Percentiles rank a stretch among this genome's conserved stretches.
These are phyloP conservation scores for Dicerorhinus sumatrensis DNA, from an alignment of 2,113 vertebrate genomes.

Conservation along the genomic window DNA sequence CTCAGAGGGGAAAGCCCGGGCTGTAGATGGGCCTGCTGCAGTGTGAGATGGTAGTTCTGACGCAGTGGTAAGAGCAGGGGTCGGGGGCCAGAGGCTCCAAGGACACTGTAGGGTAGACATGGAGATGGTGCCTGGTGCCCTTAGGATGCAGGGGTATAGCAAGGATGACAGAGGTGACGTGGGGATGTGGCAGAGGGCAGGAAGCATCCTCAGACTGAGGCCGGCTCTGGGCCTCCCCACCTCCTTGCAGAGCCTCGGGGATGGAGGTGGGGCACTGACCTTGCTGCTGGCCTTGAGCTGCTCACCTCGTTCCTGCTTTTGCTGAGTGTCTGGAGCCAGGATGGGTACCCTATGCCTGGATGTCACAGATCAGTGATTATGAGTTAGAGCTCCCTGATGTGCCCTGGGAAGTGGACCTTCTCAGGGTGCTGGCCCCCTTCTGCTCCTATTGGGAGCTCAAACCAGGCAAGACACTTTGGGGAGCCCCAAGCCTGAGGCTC, in stretches of 20 bases:
- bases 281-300: background rate
- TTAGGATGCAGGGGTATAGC: background rate
- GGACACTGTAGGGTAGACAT: too few species aligned
- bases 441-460: background rate
- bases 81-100: background rate
- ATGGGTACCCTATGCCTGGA: background rate
- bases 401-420: background rate
- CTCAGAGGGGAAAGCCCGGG: background rate
- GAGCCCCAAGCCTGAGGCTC: background rate
- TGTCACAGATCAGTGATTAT: background rate
- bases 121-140: background rate
- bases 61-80: background rate
- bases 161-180: background rate
- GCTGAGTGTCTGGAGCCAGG: background rate
- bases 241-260: background rate
- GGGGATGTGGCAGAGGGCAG: background rate
- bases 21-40: background rate
- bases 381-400: background rate
- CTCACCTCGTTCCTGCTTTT: background rate
- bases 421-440: background rate
- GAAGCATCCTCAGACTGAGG: background rate
- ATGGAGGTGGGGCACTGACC: background rate
- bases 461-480: background rate
- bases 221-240: background rate
- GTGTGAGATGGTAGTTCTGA: background rate